Evolutionary conservation across 1,140 invertebrate species (phyloP).

Genomic region (Drosophila kurseongensis): DNA sequence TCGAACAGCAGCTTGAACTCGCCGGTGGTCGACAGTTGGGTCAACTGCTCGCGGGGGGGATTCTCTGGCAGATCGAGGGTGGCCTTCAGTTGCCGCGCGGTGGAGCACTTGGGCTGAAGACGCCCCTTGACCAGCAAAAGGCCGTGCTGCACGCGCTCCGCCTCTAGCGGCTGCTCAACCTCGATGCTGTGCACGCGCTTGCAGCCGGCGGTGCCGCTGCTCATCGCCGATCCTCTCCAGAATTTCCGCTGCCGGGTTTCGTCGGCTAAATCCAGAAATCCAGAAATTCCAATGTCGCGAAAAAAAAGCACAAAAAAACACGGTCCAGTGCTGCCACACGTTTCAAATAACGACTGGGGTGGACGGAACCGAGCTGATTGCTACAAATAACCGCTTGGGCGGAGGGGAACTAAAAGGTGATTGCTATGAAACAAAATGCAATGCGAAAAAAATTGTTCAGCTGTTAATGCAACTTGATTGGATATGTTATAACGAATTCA

Average conservation of each 20-base stretch:
- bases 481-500: too few relatives aligned
- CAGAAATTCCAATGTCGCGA: background rate
- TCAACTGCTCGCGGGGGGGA: conserved; percentile 37
- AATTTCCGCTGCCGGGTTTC: background rate
- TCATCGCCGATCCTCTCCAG: conserved; percentile 54
- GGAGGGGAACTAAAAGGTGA: too few relatives aligned
- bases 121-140: conserved; percentile 72
- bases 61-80: conserved; percentile 34
- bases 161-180: conserved; percentile 60
- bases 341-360: background rate
- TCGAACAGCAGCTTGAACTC: conserved; percentile 76
- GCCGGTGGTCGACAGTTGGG: conserved; percentile 54
- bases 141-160: conserved; percentile 63
- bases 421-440: too few relatives aligned
- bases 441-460: too few relatives aligned
- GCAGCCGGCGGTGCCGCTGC: conserved; percentile 60
- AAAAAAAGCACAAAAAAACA: background rate
- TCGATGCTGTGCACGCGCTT: conserved; percentile 71
- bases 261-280: background rate
- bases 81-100: conserved; percentile 52
- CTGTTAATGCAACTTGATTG: too few relatives aligned
- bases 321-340: background rate
- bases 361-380: background rate
- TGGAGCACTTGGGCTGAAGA: conserved; percentile 52
- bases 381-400: background rate